phyloP scores from a whole-genome alignment of 2,797 vertebrate genomes.

The Graptemys geographica region DNA sequence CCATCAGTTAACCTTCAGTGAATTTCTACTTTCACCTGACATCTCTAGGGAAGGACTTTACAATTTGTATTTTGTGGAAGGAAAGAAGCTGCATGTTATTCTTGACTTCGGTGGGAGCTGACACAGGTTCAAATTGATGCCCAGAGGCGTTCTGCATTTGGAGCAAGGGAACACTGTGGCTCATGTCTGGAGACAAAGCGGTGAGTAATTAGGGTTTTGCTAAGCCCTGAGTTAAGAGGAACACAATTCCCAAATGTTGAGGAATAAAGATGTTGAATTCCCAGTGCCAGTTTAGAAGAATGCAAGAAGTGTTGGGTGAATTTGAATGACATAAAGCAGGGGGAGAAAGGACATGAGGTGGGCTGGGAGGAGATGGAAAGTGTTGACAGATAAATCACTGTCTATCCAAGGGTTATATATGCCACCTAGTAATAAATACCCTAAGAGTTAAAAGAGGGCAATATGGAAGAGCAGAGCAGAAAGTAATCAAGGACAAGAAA shows the following conservation, averaged over 20 bases:
- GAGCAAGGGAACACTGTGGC: background rate
- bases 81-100: background rate
- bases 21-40: background rate
- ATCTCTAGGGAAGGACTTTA: background rate
- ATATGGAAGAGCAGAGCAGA: background rate
- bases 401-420: background rate
- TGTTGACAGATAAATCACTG: background rate
- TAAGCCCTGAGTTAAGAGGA: background rate
- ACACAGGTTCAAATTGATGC: background rate
- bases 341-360: background rate
- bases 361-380: constrained; percentile 17
- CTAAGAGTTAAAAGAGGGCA: background rate
- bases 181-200: background rate
- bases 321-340: accelerated
- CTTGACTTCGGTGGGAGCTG: background rate
- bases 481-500: constrained; percentile 15
- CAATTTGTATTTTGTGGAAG: background rate
- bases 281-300: background rate
- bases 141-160: background rate
- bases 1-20: background rate
- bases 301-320: accelerated
- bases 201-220: background rate
- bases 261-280: background rate
- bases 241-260: background rate
- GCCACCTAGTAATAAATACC: constrained; percentile 16